Percentiles rank a stretch among this genome's conserved stretches.
Conservation (phyloP, 1,140 invertebrate genomes). For the Drosophila arizonae region DNA sequence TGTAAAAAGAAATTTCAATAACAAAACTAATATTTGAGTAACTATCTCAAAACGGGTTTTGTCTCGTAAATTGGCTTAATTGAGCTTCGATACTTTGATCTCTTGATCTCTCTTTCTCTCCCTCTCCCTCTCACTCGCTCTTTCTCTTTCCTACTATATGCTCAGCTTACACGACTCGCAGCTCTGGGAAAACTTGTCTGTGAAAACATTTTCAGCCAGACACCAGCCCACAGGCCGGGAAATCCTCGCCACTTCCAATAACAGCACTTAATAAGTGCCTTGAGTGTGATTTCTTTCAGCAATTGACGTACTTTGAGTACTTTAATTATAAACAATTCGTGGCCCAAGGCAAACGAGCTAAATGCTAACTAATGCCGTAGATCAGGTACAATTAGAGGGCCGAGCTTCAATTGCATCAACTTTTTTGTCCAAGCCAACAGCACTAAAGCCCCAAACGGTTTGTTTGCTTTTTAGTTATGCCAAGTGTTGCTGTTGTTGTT, state of each 20-base stretch:
- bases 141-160: too few species aligned
- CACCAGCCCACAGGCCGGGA: not conserved
- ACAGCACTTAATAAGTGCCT: not conserved
- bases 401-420: conserved; percentile 18
- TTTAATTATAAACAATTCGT: conserved; percentile 4
- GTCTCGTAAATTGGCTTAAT: too few species aligned
- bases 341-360: conserved; percentile 27
- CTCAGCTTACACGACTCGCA: too few species aligned
- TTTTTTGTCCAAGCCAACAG: conserved; percentile 14
- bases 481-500: conserved; percentile 9
- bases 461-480: conserved; percentile 19
- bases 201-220: not conserved
- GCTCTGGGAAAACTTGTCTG: not conserved
- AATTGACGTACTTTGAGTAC: not conserved
- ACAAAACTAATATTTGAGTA: too few species aligned
- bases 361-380: conserved; percentile 18
- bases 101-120: too few species aligned
- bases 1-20: too few species aligned
- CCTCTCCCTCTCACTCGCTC: too few species aligned
- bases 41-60: too few species aligned
- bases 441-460: conserved; percentile 9
- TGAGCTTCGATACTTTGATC: too few species aligned
- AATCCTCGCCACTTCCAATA: not conserved
- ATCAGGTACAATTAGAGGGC: conserved; percentile 35
- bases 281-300: not conserved